These are phyloP conservation scores for Volucella inflata DNA, from an alignment of 2,888 invertebrate genomes.

Conservation along the genomic window DNA sequence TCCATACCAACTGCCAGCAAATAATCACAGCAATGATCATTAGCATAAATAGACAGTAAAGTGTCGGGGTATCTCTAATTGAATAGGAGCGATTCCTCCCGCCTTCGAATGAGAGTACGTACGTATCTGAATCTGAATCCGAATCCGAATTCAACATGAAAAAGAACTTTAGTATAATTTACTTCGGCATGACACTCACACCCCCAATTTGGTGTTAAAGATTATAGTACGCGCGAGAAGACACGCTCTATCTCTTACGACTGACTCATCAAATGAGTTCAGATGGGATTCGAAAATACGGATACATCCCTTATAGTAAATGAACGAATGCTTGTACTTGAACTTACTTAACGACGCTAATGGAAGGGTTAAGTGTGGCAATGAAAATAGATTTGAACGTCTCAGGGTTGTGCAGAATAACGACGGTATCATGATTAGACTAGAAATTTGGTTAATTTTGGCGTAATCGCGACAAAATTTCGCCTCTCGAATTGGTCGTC, in stretches of 20 bases:
- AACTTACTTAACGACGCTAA: slow-evolving; percentile 58
- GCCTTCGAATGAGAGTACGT: not conserved
- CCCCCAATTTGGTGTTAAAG: slow-evolving; percentile 25
- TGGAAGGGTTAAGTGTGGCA: slow-evolving; percentile 65
- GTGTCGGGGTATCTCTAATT: slow-evolving; percentile 66
- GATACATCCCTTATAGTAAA: slow-evolving; percentile 41
- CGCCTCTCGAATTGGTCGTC: slow-evolving; percentile 52
- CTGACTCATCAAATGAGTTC: slow-evolving; percentile 53
- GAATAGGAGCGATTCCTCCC: slow-evolving; percentile 55
- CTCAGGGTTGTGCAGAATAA: slow-evolving; percentile 29
- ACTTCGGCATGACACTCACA: slow-evolving; percentile 39
- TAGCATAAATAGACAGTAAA: slow-evolving; percentile 72
- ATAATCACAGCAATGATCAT: slow-evolving; percentile 74
- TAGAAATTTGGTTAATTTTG: slow-evolving; percentile 66
- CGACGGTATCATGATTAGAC: slow-evolving; percentile 55
- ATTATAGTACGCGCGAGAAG: slow-evolving; percentile 57
- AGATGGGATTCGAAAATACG: slow-evolving; percentile 55
- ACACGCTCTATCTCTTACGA: slow-evolving; percentile 28
- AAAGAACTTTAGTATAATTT: slow-evolving; percentile 63
- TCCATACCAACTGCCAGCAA: slow-evolving; percentile 54
- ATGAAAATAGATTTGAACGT: slow-evolving; percentile 52
- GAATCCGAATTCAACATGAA: slow-evolving; percentile 31
- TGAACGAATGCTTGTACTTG: slow-evolving; percentile 27
- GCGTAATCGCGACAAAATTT: slow-evolving; percentile 59
- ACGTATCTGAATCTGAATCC: too few relatives aligned